These are phyloP conservation scores for Clitarchus hookeri DNA, from an alignment of 2,888 invertebrate genomes.

Conservation along the genomic window DNA sequence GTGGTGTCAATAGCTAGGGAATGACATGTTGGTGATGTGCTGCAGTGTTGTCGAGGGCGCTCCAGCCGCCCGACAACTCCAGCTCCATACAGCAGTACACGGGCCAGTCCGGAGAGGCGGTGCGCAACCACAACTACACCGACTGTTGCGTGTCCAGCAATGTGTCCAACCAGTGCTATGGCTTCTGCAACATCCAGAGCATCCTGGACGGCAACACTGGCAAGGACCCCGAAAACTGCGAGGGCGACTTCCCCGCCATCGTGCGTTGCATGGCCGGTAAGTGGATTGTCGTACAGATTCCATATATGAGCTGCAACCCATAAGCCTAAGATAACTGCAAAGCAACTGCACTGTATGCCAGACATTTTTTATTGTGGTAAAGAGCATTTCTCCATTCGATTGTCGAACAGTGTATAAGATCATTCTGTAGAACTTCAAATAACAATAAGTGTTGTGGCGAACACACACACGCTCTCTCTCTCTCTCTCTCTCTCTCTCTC, in stretches of 20 bases:
- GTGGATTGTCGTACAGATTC: slow-evolving; percentile 24
- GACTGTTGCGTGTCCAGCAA: slow-evolving; percentile 75
- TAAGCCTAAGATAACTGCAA: no score
- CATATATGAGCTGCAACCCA: no score
- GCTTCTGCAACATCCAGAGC: slow-evolving; percentile 81
- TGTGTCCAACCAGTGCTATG: slow-evolving; percentile 73
- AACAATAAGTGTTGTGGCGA: no score
- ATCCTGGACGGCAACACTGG: slow-evolving; percentile 76
- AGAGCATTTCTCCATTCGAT: no score
- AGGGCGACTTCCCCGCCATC: slow-evolving; percentile 78
- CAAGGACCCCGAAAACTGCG: slow-evolving; percentile 79
- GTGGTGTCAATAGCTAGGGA: no score
- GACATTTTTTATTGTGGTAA: no score
- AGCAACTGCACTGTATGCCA: no score
- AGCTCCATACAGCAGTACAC: slow-evolving; percentile 52
- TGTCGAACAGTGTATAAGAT: no score
- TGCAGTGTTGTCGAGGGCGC: slow-evolving; percentile 66
- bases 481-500: no score
- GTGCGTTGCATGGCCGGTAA: slow-evolving; percentile 62
- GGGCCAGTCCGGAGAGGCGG: slow-evolving; percentile 35
- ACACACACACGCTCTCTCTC: no score
- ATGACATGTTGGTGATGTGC: slow-evolving; percentile 40
- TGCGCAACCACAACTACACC: slow-evolving; percentile 73
- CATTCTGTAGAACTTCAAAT: no score
- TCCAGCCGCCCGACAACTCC: slow-evolving; percentile 64